These are phyloP conservation scores for Phodopus roborovskii DNA, from an alignment of 2,113 vertebrate species.

Conservation along the genomic window DNA sequence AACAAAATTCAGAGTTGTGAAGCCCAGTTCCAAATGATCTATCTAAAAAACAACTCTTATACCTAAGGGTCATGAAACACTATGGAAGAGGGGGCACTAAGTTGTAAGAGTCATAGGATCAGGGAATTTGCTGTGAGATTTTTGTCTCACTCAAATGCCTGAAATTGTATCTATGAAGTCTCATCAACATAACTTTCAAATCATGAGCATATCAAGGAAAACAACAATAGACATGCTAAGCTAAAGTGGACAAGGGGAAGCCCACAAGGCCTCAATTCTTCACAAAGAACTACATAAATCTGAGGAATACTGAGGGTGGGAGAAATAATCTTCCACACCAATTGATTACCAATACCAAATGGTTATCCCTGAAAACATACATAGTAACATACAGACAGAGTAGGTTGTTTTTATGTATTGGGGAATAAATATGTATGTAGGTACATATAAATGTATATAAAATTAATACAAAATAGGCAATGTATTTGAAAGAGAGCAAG, in stretches of 20 bases:
- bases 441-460: not conserved
- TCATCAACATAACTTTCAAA: not conserved
- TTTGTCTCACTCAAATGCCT: not conserved
- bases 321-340: not conserved
- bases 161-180: not conserved
- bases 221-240: not conserved
- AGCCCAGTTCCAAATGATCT: not conserved
- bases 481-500: not conserved
- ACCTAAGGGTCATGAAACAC: not conserved
- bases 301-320: not conserved
- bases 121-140: not conserved
- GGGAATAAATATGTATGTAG: not conserved
- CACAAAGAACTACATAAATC: not conserved
- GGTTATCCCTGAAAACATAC: not conserved
- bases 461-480: not conserved
- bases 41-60: not conserved
- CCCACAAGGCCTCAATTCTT: not conserved
- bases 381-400: not conserved
- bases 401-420: not conserved
- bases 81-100: not conserved
- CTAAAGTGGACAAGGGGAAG: not conserved
- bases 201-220: not conserved
- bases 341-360: not conserved
- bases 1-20: not conserved
- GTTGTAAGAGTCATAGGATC: not conserved